phyloP scores from a whole-genome alignment of 2,113 vertebrate species.

The Archocentrus centrarchus region DNA sequence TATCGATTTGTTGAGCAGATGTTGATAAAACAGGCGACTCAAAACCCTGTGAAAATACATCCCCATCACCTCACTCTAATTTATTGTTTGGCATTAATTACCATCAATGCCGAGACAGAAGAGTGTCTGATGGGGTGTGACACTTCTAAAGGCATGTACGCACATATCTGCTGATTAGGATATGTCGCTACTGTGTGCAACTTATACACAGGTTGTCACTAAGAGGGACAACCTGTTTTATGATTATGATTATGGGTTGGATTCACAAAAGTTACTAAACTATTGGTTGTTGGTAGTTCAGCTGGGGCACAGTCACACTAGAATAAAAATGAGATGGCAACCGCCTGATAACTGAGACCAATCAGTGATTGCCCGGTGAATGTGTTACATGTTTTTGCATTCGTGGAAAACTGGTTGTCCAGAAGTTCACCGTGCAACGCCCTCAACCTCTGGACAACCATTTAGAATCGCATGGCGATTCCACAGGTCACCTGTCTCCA shows the following conservation, averaged over 20 bases:
- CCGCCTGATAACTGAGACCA: not conserved
- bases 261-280: not conserved
- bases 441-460: not conserved
- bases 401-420: not conserved
- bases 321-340: not conserved
- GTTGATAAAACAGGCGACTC: slow-evolving; percentile 9
- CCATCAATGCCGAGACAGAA: not conserved
- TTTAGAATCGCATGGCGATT: not conserved
- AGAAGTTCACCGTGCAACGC: not conserved
- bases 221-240: not conserved
- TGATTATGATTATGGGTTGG: not conserved
- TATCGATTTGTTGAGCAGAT: slow-evolving; percentile 31
- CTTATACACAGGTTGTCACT: slow-evolving; percentile 1
- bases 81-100: slow-evolving; percentile 20
- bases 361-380: fast-evolving
- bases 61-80: not conserved
- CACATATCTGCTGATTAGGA: not conserved
- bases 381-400: not conserved
- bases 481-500: not conserved
- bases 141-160: not conserved
- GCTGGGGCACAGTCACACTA: not conserved
- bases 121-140: not conserved
- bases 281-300: not conserved
- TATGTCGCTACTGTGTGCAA: not conserved
- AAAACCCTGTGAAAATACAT: slow-evolving; percentile 2